Evolutionary conservation across 2,888 invertebrate genomes (phyloP).

Genomic region (Tachystola acroxantha): DNA sequence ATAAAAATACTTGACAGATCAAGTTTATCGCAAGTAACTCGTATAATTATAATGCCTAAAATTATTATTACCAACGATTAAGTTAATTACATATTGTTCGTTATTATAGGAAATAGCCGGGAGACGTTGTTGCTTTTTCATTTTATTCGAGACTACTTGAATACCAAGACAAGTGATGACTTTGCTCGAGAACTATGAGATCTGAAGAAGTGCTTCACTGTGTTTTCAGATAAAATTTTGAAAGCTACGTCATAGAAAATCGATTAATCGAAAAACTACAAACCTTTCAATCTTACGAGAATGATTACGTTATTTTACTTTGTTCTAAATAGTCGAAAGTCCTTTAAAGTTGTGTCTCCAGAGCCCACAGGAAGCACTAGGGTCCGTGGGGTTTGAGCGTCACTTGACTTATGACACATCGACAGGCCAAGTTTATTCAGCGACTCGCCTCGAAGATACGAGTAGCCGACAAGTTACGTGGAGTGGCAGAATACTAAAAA

Average conservation of each 20-base stretch:
- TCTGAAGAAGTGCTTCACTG: background rate
- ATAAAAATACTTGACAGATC: too few species aligned
- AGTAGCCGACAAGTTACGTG: slow-evolving; percentile 32
- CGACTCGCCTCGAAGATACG: slow-evolving; percentile 52
- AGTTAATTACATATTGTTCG: too few species aligned
- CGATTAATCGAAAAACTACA: too few species aligned
- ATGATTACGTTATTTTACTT: slow-evolving; percentile 2
- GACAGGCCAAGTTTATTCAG: slow-evolving; percentile 74
- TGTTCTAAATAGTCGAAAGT: slow-evolving; percentile 5
- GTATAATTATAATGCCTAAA: too few species aligned
- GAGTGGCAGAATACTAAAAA: slow-evolving; percentile 30
- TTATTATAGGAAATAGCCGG: too few species aligned
- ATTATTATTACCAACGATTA: too few species aligned
- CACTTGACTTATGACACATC: slow-evolving; percentile 77
- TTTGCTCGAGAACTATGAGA: background rate
- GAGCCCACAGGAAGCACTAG: slow-evolving; percentile 36
- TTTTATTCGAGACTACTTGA: slow-evolving; percentile 47
- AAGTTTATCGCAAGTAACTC: too few species aligned
- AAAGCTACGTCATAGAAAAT: background rate
- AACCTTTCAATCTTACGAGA: background rate
- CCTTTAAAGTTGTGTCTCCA: slow-evolving; percentile 22
- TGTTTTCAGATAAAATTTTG: background rate
- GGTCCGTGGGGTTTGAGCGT: slow-evolving; percentile 40
- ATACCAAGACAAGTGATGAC: background rate
- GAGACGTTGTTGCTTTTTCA: slow-evolving; percentile 62